Conservation (phyloP, 2,797 vertebrate genomes). For the Pipistrellus pygmaeus region DNA sequence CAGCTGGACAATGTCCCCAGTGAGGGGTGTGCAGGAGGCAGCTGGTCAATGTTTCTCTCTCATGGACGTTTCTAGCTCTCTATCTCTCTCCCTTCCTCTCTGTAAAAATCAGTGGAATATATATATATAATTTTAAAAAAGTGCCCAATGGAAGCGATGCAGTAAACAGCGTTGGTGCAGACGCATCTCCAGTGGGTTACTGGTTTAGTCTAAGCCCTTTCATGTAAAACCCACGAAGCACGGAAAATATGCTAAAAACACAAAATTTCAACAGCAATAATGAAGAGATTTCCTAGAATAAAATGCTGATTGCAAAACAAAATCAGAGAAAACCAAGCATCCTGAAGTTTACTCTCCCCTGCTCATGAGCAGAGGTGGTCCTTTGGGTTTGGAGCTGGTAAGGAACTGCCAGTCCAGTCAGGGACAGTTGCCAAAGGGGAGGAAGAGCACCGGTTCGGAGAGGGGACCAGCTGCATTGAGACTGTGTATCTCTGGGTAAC, state of each 20-base stretch:
- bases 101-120: too few species aligned
- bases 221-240: constrained; percentile 81
- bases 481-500: constrained; percentile 20
- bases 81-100: too few species aligned
- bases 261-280: constrained; percentile 87
- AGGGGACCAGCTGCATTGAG: neutral
- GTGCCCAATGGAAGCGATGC: neutral
- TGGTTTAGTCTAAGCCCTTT: constrained; percentile 81
- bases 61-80: too few species aligned
- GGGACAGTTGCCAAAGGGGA: neutral
- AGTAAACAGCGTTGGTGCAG: constrained; percentile 61
- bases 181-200: constrained; percentile 73
- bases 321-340: constrained; percentile 87
- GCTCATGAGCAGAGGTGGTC: constrained; percentile 82
- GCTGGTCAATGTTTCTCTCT: too few species aligned
- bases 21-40: too few species aligned
- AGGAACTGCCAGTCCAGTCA: neutral
- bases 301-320: constrained; percentile 86
- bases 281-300: constrained; percentile 88
- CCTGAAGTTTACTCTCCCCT: constrained; percentile 84
- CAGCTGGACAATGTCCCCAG: too few species aligned
- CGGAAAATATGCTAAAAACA: constrained; percentile 80
- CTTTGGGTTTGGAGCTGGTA: constrained; percentile 76
- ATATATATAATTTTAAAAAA: neutral
- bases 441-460: fast-evolving